Evolutionary conservation across 2,797 vertebrate genomes (phyloP), one percentile per base, ranked within the genome.

Genomic region (Neosilurus hyrtlii): DNA sequence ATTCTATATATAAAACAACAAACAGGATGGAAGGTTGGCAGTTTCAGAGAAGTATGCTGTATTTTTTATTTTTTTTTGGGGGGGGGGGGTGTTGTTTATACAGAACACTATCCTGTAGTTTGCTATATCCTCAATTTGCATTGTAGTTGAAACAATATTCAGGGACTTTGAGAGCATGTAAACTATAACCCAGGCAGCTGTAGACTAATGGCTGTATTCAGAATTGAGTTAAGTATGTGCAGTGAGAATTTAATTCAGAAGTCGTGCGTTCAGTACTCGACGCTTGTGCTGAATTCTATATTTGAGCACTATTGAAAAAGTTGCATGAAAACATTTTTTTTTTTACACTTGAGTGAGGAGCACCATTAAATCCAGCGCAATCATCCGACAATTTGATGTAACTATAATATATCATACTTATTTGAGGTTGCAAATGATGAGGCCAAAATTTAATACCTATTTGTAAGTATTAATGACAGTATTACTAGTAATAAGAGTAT

Each of bases 191-290:
- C 51, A 65, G 35, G 82, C 37, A 66, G 37, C 74, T 54, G 56
- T 37, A 71, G 8, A 51, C 75, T 78, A 52, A 78, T 10, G 59
- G 43, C 59, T 78, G 75, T 63, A 78, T 78, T 78, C 75, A 51
- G 59, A 62, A 30, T 77, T 24, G 75, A 18, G 12, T 62, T 24
- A 49, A 49, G 35, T 11, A 0, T 0, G 3, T 43, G 1, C 6
- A 0, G 12, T 61, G 1, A 22, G 5, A 9, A 14, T 59, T 30
- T 59, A 43, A 43, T n/a, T 22, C 18, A 43, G 6, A 76, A 37
- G 15, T 59, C 12, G 71, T 35, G 54, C 16, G 20, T 30, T 56
- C 16, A 30, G 51, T 16, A 15, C 51, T 24, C 37, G 12, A 24
- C 14, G 7, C 22, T 4, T 30, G 30, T 30, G 30, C 30, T 30